A percentile compares a stretch with the other conserved stretches of the same genome.
phyloP scores from a whole-genome alignment of 2,888 invertebrate genomes.

The Rhaphigaster nebulosa region DNA sequence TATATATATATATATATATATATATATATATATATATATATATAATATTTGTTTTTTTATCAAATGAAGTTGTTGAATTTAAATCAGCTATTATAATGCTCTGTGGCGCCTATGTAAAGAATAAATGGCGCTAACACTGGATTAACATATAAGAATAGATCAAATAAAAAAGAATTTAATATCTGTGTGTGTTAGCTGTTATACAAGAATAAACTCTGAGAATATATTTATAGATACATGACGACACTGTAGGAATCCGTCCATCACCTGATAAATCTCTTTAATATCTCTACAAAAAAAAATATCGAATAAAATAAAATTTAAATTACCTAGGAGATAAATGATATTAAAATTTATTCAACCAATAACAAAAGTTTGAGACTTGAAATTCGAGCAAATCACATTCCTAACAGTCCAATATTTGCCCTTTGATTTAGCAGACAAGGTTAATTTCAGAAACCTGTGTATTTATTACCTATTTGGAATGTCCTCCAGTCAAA shows the following conservation, averaged over 20 bases:
- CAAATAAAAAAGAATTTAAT: too few relatives aligned
- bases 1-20: too few relatives aligned
- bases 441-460: slow-evolving; percentile 1
- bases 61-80: too few relatives aligned
- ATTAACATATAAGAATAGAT: too few relatives aligned
- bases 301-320: neutral
- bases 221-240: neutral
- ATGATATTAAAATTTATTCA: slow-evolving; percentile 32
- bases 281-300: neutral
- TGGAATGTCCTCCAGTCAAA: neutral
- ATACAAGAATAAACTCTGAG: neutral
- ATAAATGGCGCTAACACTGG: too few relatives aligned
- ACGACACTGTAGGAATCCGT: slow-evolving; percentile 9
- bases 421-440: slow-evolving; percentile 36
- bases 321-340: neutral
- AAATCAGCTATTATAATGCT: too few relatives aligned
- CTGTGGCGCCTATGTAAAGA: too few relatives aligned
- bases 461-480: slow-evolving; percentile 2
- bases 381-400: slow-evolving; percentile 8
- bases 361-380: neutral
- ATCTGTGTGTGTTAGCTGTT: neutral
- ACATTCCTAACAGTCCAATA: slow-evolving; percentile 39
- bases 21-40: too few relatives aligned
- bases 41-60: too few relatives aligned
- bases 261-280: neutral